A percentile compares a stretch with the other conserved stretches of the same genome.
phyloP scores from a whole-genome alignment of 2,888 invertebrate genomes.

The Drosophila fungiperda region DNA sequence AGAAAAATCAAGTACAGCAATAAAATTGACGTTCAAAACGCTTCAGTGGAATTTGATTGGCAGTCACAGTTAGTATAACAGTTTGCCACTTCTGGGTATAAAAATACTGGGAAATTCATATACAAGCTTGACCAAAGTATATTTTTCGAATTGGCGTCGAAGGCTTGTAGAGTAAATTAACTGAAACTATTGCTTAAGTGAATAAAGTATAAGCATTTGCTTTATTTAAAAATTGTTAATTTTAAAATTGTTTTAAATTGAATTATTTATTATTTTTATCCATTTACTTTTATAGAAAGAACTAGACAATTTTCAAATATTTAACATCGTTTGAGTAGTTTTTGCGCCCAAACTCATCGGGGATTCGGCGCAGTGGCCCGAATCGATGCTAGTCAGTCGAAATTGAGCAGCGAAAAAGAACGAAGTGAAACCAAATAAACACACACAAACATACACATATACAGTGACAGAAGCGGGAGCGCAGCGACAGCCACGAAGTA shows the following conservation, averaged over 20 bases:
- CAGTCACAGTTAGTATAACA: slow-evolving; percentile 57
- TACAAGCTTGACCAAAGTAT: background rate
- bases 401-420: slow-evolving; percentile 42
- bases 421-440: slow-evolving; percentile 36
- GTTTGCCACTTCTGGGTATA: slow-evolving; percentile 38
- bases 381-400: slow-evolving; percentile 67
- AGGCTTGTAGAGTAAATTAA: background rate
- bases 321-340: slow-evolving; percentile 26
- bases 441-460: background rate
- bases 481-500: slow-evolving; percentile 33
- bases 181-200: background rate
- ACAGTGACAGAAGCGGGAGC: slow-evolving; percentile 29
- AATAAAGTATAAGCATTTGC: background rate
- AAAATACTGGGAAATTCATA: slow-evolving; percentile 64
- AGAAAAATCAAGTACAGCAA: background rate
- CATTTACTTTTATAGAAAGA: background rate
- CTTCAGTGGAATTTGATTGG: background rate
- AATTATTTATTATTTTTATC: too few relatives aligned
- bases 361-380: slow-evolving; percentile 80
- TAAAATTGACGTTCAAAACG: background rate
- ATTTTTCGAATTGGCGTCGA: slow-evolving; percentile 20
- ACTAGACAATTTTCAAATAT: slow-evolving; percentile 48
- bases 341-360: slow-evolving; percentile 37
- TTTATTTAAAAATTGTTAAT: background rate
- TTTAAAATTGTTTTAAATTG: background rate